Evolutionary conservation across 2,113 vertebrate genomes (phyloP).

Genomic region (Crotalus horridus): DNA sequence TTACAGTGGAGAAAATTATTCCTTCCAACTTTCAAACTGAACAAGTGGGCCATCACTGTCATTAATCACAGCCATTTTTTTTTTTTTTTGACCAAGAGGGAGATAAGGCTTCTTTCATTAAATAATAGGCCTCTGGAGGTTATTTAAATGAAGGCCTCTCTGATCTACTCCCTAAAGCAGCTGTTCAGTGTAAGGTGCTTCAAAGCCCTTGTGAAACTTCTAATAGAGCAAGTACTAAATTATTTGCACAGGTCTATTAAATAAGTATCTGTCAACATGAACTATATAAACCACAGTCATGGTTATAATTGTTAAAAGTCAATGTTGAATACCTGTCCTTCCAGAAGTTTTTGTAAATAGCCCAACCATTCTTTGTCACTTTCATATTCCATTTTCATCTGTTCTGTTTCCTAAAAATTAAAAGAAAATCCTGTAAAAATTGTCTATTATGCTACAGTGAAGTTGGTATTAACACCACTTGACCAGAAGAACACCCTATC

Average conservation of each 20-base stretch:
- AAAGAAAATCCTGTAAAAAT: conserved; percentile 28
- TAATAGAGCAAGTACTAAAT: not conserved
- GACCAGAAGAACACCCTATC: too few species aligned
- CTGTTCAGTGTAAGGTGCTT: not conserved
- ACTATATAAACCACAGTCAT: not conserved
- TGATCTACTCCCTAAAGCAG: not conserved
- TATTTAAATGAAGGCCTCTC: not conserved
- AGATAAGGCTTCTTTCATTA: not conserved
- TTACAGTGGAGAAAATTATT: not conserved
- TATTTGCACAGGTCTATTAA: not conserved
- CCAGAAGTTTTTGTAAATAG: conserved; percentile 77
- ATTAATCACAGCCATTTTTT: not conserved
- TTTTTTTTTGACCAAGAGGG: not conserved
- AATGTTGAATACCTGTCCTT: conserved; percentile 78
- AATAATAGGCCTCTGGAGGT: not conserved
- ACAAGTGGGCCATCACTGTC: not conserved
- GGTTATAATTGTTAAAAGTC: conserved; percentile 36
- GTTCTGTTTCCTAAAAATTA: conserved; percentile 68
- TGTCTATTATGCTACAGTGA: not conserved
- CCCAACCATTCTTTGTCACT: conserved; percentile 82
- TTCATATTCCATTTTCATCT: conserved; percentile 63
- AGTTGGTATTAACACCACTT: not conserved
- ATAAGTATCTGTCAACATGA: not conserved
- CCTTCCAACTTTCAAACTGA: not conserved
- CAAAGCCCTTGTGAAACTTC: not conserved